Conservation (phyloP, 2,888 invertebrate genomes). For the Clitarchus hookeri region DNA sequence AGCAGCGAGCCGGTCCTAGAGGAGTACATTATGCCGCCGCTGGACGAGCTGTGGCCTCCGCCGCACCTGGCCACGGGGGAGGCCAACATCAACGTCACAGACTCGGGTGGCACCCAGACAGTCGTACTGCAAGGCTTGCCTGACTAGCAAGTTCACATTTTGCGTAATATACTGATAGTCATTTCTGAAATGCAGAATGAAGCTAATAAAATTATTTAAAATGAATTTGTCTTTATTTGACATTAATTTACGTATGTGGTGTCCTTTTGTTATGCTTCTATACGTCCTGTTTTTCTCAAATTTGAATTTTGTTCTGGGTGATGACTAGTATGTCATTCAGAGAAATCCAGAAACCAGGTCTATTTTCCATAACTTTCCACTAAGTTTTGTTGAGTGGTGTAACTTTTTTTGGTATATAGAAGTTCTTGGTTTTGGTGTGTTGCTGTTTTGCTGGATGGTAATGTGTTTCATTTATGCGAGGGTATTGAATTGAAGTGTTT, state of each 20-base stretch:
- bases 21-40: slow-evolving; percentile 39
- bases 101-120: slow-evolving; percentile 51
- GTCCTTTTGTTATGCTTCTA: background rate
- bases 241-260: background rate
- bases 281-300: background rate
- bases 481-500: too few species aligned
- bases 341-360: too few species aligned
- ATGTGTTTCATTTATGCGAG: too few species aligned
- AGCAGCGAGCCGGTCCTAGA: slow-evolving; percentile 19
- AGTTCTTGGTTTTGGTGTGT: too few species aligned
- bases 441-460: too few species aligned
- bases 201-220: background rate
- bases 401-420: too few species aligned
- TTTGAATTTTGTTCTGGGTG: too few species aligned
- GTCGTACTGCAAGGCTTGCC: slow-evolving; percentile 47
- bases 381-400: too few species aligned
- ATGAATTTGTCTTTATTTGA: background rate
- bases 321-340: too few species aligned
- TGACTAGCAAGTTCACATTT: background rate
- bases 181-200: background rate
- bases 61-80: slow-evolving; percentile 47
- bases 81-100: slow-evolving; percentile 53
- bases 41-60: slow-evolving; percentile 42
- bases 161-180: background rate
- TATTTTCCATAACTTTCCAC: too few species aligned